phyloP scores from a whole-genome alignment of 2,888 invertebrate genomes.

The Fissipunctia ypsillon region DNA sequence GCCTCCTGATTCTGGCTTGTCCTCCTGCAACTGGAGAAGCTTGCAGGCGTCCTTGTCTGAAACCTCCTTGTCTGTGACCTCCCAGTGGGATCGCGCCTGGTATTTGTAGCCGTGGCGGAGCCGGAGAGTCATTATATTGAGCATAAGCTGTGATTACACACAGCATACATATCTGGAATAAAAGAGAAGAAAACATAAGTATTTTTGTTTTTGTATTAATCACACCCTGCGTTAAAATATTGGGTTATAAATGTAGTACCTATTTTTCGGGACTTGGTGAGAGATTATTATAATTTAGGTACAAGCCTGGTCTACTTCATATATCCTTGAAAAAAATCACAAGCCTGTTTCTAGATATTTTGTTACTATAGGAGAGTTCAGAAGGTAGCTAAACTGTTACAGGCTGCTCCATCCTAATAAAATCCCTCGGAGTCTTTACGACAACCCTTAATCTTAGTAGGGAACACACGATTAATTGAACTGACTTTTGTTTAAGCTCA shows the following conservation, averaged over 20 bases:
- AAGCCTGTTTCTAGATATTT: not conserved
- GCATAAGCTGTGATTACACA: conserved; percentile 89
- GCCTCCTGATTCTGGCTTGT: conserved; percentile 81
- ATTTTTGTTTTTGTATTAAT: not conserved
- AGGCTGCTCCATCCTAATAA: not conserved
- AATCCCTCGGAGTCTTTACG: not conserved
- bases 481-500: conserved; percentile 25
- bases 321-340: not conserved
- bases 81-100: conserved; percentile 91
- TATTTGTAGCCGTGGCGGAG: conserved; percentile 92
- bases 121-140: conserved; percentile 86
- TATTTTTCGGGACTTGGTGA: not conserved
- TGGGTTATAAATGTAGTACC: not conserved
- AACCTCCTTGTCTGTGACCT: conserved; percentile 81
- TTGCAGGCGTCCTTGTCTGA: conserved; percentile 84
- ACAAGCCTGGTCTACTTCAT: not conserved
- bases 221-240: not conserved
- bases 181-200: conserved; percentile 40
- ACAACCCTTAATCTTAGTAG: not conserved
- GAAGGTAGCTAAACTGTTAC: not conserved
- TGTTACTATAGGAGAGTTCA: not conserved
- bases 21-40: conserved; percentile 75
- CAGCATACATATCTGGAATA: conserved; percentile 88
- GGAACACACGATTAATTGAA: not conserved
- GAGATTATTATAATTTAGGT: not conserved